Evolutionary conservation across 2,888 invertebrate species (phyloP).

Genomic region (Standfussiana lucernea): DNA sequence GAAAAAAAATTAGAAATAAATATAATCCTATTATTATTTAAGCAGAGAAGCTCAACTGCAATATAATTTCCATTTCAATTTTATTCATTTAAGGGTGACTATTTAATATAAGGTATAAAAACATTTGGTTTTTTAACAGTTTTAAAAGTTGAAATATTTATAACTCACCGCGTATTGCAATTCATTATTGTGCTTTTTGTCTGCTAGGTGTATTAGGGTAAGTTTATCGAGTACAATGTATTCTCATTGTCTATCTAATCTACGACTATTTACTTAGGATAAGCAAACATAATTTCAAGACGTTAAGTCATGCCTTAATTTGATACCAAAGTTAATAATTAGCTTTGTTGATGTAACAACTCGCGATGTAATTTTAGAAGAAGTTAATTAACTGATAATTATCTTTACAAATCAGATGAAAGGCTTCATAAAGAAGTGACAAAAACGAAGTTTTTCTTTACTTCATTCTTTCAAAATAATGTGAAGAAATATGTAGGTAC

Average conservation of each 20-base stretch:
- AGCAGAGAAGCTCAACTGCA: not conserved
- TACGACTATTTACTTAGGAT: conserved; percentile 22
- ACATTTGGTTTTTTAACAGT: not conserved
- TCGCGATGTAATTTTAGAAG: conserved; percentile 1
- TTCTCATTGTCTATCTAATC: not conserved
- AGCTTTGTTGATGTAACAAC: conserved; percentile 17
- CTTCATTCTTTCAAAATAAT: conserved; percentile 5
- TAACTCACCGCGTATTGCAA: not conserved
- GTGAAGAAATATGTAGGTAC: not conserved
- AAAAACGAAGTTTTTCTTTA: not conserved
- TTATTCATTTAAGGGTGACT: not conserved
- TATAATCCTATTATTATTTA: not conserved
- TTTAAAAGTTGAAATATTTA: not conserved
- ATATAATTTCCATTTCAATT: not conserved
- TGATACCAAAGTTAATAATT: conserved; percentile 20
- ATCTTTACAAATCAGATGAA: not conserved
- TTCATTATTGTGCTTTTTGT: not conserved
- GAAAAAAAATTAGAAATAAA: conserved; percentile 1
- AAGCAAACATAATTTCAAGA: conserved; percentile 11
- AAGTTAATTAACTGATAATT: conserved; percentile 5
- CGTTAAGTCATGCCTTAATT: not conserved
- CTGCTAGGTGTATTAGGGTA: not conserved
- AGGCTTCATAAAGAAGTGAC: not conserved
- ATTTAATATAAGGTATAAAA: not conserved
- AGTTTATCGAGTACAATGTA: not conserved